Evolutionary conservation across 2,113 vertebrate genomes (phyloP).

Genomic region (Hyperopisus bebe): DNA sequence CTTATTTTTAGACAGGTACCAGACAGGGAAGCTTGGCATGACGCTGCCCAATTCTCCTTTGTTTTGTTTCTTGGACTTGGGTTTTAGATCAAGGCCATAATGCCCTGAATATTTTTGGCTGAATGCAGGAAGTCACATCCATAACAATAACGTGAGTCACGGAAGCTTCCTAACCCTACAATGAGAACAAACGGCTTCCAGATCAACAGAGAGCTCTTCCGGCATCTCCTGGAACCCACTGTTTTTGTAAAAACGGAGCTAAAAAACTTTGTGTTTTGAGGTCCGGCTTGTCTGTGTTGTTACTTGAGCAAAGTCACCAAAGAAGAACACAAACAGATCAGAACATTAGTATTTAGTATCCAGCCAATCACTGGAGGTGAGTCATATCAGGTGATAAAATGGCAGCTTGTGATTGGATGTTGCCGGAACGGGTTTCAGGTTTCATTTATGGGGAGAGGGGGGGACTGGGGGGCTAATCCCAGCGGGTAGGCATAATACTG

Average conservation of each 20-base stretch:
- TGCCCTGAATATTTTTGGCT: slow-evolving; percentile 23
- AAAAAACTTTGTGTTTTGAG: neutral
- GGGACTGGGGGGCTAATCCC: slow-evolving; percentile 31
- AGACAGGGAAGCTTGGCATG: neutral
- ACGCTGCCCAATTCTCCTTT: neutral
- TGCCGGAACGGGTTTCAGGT: slow-evolving; percentile 7
- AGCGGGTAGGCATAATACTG: slow-evolving; percentile 57
- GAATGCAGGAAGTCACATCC: slow-evolving; percentile 39
- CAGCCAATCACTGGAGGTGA: slow-evolving; percentile 16
- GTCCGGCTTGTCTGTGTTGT: neutral
- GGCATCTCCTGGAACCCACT: slow-evolving; percentile 13
- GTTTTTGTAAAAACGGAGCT: slow-evolving; percentile 16
- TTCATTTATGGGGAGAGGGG: neutral
- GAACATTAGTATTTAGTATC: neutral
- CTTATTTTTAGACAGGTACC: slow-evolving; percentile 20
- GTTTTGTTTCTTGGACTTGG: slow-evolving; percentile 1
- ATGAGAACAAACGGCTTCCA: slow-evolving; percentile 15
- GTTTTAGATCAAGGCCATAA: slow-evolving; percentile 29
- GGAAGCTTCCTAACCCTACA: slow-evolving; percentile 29
- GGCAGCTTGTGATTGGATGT: slow-evolving; percentile 34
- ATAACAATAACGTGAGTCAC: slow-evolving; percentile 14
- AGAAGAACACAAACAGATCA: neutral
- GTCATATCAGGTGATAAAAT: slow-evolving; percentile 31
- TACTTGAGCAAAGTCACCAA: neutral
- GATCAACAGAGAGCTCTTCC: slow-evolving; percentile 6